These are phyloP conservation scores for Vidua chalybeata DNA, from an alignment of 2,113 vertebrate genomes.

Conservation along the genomic window DNA sequence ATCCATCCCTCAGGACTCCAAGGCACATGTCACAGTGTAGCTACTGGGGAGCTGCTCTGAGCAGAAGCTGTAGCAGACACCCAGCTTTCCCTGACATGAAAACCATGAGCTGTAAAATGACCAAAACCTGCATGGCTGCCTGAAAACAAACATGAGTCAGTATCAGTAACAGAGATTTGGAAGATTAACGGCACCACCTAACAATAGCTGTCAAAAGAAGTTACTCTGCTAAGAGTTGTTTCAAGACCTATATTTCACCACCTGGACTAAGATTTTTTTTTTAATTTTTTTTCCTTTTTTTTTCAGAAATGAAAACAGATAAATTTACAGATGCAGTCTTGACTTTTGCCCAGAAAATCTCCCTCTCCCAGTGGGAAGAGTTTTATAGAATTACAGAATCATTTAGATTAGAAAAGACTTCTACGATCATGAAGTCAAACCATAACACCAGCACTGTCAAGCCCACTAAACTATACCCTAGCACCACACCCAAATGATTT, in stretches of 20 bases:
- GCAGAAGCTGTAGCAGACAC: neutral
- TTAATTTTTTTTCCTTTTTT: neutral
- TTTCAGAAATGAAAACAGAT: neutral
- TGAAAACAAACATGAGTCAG: neutral
- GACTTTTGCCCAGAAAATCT: neutral
- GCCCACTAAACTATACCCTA: neutral
- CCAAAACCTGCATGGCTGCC: rapidly evolving
- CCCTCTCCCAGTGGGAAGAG: neutral
- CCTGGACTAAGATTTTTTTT: neutral
- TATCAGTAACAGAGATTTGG: neutral
- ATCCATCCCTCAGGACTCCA: neutral
- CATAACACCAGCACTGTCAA: neutral
- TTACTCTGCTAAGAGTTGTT: neutral
- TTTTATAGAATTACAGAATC: neutral
- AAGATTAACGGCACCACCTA: neutral
- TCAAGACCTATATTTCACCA: neutral
- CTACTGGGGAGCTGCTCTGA: neutral
- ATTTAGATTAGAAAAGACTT: neutral
- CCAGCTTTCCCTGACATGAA: neutral
- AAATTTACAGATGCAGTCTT: neutral
- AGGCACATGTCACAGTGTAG: neutral
- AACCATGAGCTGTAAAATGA: neutral
- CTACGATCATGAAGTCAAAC: neutral
- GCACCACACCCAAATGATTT: neutral
- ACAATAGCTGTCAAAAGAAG: neutral